phyloP scores from a whole-genome alignment of 2,113 vertebrate genomes.

The Phyllostomus hastatus region DNA sequence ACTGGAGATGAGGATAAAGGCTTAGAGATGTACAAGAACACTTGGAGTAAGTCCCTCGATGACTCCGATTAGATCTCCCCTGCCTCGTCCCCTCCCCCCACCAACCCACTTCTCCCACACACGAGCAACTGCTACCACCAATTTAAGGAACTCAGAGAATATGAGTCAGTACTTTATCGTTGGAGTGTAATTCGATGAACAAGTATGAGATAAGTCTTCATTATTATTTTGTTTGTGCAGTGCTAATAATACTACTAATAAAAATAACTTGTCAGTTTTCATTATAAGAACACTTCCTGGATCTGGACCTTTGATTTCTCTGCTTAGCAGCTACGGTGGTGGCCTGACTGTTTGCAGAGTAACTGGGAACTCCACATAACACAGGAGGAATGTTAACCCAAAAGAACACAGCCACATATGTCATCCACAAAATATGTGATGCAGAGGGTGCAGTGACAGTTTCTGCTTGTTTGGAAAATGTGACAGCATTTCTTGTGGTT shows the following conservation, averaged over 20 bases:
- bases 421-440: slow-evolving; percentile 41
- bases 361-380: not conserved
- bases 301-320: not conserved
- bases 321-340: not conserved
- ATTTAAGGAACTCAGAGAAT: not conserved
- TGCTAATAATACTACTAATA: not conserved
- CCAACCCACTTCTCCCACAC: too few species aligned
- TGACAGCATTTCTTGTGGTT: slow-evolving; percentile 33
- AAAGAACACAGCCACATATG: not conserved
- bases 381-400: slow-evolving; percentile 31
- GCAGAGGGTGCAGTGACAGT: not conserved
- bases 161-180: not conserved
- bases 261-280: not conserved
- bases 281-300: not conserved
- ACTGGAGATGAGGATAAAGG: not conserved
- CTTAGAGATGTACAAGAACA: not conserved
- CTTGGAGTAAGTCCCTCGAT: not conserved
- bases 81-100: too few species aligned
- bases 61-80: not conserved
- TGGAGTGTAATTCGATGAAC: not conserved
- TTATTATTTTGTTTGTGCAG: not conserved
- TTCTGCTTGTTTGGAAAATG: not conserved
- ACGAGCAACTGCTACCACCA: not conserved
- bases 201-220: not conserved
- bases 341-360: not conserved